Percentiles rank a stretch among this genome's conserved stretches.
phyloP scores from a whole-genome alignment of 1,140 invertebrate species.

The Polyergus mexicanus region DNA sequence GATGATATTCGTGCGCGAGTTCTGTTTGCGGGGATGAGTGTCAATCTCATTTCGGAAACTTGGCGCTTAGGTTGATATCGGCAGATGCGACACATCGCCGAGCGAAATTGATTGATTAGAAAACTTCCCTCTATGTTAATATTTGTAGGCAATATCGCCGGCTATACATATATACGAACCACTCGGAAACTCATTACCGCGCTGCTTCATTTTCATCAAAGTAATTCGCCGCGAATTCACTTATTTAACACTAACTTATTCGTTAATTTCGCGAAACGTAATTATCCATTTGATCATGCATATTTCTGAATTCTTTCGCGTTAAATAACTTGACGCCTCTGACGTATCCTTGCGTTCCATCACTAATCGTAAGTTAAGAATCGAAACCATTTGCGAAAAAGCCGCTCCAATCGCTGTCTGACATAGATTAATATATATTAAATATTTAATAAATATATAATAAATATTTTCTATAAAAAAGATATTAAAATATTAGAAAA shows the following conservation, averaged over 20 bases:
- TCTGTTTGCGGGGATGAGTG: conserved; percentile 24
- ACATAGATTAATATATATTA: too few relatives aligned
- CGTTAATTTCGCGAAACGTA: neutral
- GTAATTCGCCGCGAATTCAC: conserved; percentile 21
- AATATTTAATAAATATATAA: too few relatives aligned
- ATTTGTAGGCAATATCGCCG: conserved; percentile 58
- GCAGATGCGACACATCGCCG: conserved; percentile 67
- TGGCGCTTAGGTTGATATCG: conserved; percentile 65
- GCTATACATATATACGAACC: neutral
- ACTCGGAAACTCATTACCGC: conserved; percentile 65
- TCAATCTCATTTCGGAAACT: conserved; percentile 67
- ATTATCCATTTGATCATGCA: neutral
- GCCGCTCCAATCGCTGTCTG: too few relatives aligned
- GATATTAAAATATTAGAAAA: too few relatives aligned
- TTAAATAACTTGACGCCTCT: neutral
- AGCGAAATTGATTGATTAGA: conserved; percentile 74
- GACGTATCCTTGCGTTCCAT: neutral
- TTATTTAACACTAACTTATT: conserved; percentile 19
- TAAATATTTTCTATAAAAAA: too few relatives aligned
- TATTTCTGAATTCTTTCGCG: neutral
- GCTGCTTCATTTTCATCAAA: conserved; percentile 48
- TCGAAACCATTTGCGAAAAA: neutral
- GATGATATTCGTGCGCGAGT: conserved; percentile 25
- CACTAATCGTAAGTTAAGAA: neutral
- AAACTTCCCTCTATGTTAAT: conserved; percentile 63